phyloP scores from a whole-genome alignment of 2,113 vertebrate genomes.

The Girardinichthys multiradiatus region DNA sequence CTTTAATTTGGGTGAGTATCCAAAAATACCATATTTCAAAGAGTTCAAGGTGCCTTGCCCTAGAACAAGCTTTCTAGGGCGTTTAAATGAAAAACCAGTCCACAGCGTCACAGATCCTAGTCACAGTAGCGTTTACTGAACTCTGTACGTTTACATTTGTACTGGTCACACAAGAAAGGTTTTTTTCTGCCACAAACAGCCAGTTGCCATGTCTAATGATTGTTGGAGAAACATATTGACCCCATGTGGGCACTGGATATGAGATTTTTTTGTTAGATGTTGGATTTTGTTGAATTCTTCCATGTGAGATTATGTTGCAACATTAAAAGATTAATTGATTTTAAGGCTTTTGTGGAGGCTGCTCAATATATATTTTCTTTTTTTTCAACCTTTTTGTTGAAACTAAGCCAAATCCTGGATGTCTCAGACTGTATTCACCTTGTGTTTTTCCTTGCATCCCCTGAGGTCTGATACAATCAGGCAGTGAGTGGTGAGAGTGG shows the following conservation, averaged over 20 bases:
- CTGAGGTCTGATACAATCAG: slow-evolving; percentile 59
- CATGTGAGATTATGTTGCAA: neutral
- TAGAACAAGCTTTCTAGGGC: no score
- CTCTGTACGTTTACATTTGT: no score
- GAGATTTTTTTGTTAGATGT: neutral
- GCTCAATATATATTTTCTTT: neutral
- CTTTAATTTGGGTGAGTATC: neutral
- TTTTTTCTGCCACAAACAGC: no score
- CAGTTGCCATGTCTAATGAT: neutral
- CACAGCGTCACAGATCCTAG: no score
- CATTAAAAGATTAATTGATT: neutral
- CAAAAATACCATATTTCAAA: no score
- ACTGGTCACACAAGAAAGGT: no score
- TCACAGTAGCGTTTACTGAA: no score
- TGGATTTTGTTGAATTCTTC: neutral
- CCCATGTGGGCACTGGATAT: neutral
- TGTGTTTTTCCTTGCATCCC: slow-evolving; percentile 57
- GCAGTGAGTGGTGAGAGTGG: slow-evolving; percentile 35
- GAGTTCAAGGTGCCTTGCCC: no score
- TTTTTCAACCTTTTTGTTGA: slow-evolving; percentile 37
- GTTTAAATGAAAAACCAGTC: no score
- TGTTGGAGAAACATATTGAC: neutral
- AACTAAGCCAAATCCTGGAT: slow-evolving; percentile 42
- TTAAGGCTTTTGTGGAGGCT: no score
- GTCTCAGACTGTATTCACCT: slow-evolving; percentile 40